Conservation (phyloP, 2,797 vertebrate species). For the Syngnathus rostellatus region DNA sequence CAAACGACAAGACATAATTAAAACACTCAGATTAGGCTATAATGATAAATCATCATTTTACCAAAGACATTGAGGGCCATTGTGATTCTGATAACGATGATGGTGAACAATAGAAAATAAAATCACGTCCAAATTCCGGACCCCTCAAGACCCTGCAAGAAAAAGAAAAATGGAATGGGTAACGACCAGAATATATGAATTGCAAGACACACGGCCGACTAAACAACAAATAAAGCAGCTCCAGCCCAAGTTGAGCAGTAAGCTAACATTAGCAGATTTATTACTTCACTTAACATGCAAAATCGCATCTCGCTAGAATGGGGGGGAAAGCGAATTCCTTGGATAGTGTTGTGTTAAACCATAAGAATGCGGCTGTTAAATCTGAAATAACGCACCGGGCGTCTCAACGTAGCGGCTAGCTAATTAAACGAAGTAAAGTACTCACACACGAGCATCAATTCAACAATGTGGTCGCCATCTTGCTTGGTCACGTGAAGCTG, state of each 20-base stretch:
- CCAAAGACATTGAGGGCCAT: constrained; percentile 67
- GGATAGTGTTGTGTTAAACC: not conserved
- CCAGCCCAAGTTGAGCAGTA: not conserved
- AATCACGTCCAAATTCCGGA: constrained; percentile 28
- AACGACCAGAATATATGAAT: not conserved
- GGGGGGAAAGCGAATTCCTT: not conserved
- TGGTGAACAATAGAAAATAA: constrained; percentile 22
- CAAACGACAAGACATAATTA: not conserved
- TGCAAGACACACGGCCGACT: not conserved
- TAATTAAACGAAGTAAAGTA: constrained; percentile 40
- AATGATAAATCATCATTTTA: constrained; percentile 24
- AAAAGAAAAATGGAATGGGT: not conserved
- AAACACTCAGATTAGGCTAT: not conserved
- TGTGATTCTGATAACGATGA: constrained; percentile 29
- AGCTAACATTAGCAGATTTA: constrained; percentile 48
- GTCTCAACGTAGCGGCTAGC: constrained; percentile 17
- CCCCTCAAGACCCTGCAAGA: constrained; percentile 29
- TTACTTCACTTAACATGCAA: constrained; percentile 12
- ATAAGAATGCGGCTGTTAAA: not conserved
- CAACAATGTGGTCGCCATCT: constrained; percentile 61
- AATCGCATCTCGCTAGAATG: not conserved
- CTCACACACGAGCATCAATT: constrained; percentile 52
- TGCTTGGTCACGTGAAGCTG: constrained; percentile 54
- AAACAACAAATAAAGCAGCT: constrained; percentile 22
- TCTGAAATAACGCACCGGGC: not conserved